Evolutionary conservation across 2,888 invertebrate genomes (phyloP), one percentile per base, ranked within the genome.

Genomic region (Punctoribates punctum): DNA sequence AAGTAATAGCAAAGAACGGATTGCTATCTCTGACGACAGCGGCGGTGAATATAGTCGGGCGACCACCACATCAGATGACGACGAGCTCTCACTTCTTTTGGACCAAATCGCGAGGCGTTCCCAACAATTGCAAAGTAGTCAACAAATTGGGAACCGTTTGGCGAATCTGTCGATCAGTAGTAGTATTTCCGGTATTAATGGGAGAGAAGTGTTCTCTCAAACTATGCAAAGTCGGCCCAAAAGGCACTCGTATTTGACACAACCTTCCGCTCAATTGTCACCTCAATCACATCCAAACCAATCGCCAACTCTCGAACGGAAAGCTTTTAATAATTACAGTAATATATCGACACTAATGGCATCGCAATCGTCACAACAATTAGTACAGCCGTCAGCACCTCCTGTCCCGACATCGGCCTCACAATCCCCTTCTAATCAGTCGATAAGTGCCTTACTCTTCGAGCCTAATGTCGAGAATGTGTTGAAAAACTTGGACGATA

Each of bases 21-120:
- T 51, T 9, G 38, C 51, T 15, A n/a, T 77, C 5, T 72, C 72
- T 73, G 77, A 77, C 27, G 77, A 77, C 48, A 73, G 73, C 34
- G 77, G 77, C 27, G 77, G 75, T 23, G 77, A 77, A 73, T 77
- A 77, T n/a, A 75, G 77, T 73, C 60, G 75, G 5, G 51, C 65
- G 23, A 74, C 74, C 23, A 70, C 70, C 8, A 42, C 42, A 23
- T 34, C 62, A 11, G 77, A 77, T 57, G 75, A 77, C 13, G 77
- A 77, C 65, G 77, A 77, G 23, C 42, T 77, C 27, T 60, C 73
- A 8, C 72, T 57, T 11, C 57, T 77, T 23, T 73, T 77, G 46
- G 75, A 75, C 54, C 75, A 77, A 65, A 77, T 77, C 48, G 72
- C 75, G 29, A 62, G 75, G 73, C 70, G 73, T 23, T 74, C 77